phyloP scores from a whole-genome alignment of 2,797 vertebrate species.

The Clarias fuscus region DNA sequence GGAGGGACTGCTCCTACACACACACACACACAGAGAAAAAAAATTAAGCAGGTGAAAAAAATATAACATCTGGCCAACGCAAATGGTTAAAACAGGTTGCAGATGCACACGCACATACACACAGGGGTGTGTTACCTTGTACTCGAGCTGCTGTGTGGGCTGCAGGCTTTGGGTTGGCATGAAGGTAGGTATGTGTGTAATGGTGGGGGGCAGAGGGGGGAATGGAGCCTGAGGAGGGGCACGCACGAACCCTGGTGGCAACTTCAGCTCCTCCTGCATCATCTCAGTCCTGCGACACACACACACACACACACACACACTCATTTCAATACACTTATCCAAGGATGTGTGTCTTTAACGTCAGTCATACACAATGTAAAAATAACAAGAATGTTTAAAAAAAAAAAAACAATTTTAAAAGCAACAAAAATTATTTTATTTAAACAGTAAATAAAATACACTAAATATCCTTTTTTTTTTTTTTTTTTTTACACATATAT shows the following conservation, averaged over 20 bases:
- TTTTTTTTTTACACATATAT: too few relatives aligned
- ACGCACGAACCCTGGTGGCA: slow-evolving; percentile 89
- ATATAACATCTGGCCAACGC: not conserved
- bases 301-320: not conserved
- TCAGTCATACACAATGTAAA: not conserved
- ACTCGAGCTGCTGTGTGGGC: slow-evolving; percentile 91
- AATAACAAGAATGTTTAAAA: too few relatives aligned
- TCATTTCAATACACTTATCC: not conserved
- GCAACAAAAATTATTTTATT: too few relatives aligned
- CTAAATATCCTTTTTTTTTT: too few relatives aligned
- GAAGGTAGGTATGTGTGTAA: slow-evolving; percentile 87
- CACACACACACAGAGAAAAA: not conserved
- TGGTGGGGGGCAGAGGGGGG: slow-evolving; percentile 81
- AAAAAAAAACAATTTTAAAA: too few relatives aligned
- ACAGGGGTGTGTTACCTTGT: slow-evolving; percentile 82
- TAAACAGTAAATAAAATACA: too few relatives aligned
- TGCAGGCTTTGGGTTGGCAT: slow-evolving; percentile 92
- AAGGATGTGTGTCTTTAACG: not conserved
- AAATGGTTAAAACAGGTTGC: not conserved
- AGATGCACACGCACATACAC: not conserved
- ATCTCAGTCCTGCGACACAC: slow-evolving; percentile 83
- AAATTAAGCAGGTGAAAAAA: not conserved
- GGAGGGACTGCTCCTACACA: slow-evolving; percentile 90
- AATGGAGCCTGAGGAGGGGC: slow-evolving; percentile 84
- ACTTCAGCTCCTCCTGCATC: slow-evolving; percentile 92